Conservation (phyloP, 2,888 invertebrate genomes). For the Cantharis rufa region DNA sequence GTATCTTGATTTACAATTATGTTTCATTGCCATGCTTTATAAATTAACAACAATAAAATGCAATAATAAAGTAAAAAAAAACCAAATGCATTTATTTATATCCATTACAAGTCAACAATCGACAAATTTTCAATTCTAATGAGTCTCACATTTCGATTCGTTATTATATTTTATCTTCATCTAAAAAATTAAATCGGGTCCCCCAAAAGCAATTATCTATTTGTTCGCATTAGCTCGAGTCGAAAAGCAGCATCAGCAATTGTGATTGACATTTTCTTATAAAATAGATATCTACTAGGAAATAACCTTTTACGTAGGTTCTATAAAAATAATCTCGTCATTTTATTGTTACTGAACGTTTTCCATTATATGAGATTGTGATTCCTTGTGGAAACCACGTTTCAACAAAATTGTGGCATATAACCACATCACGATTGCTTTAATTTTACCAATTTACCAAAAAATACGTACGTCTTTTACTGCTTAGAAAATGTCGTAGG, state of each 20-base stretch:
- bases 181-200: neutral
- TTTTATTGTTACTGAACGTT: slow-evolving; percentile 25
- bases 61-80: neutral
- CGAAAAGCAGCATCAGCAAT: neutral
- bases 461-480: slow-evolving; percentile 39
- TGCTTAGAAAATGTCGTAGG: slow-evolving; percentile 45
- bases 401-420: slow-evolving; percentile 23
- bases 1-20: neutral
- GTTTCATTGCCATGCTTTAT: neutral
- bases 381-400: slow-evolving; percentile 27
- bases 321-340: slow-evolving; percentile 28
- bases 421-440: slow-evolving; percentile 28
- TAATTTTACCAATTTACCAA: slow-evolving; percentile 45
- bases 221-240: neutral
- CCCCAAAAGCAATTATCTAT: neutral
- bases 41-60: neutral
- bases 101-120: neutral
- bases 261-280: slow-evolving; percentile 20
- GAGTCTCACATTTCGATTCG: neutral
- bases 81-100: neutral
- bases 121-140: neutral
- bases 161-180: neutral
- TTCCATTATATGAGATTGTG: slow-evolving; percentile 28
- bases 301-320: slow-evolving; percentile 23
- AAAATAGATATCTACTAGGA: slow-evolving; percentile 21